Conservation (phyloP, 1,140 invertebrate genomes). For the Solenopsis invicta region DNA sequence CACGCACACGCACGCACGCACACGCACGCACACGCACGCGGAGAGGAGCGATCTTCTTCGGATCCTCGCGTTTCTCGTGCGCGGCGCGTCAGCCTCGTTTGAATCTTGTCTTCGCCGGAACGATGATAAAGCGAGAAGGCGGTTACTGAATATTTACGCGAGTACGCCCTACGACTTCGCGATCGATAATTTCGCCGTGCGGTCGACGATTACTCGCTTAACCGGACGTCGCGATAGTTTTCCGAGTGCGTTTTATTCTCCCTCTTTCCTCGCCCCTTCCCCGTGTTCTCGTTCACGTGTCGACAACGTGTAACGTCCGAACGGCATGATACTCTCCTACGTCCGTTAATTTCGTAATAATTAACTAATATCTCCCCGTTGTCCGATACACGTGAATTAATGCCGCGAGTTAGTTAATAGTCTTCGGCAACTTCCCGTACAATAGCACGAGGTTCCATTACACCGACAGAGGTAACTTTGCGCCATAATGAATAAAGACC, state of each 20-base stretch:
- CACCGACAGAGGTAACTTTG: conserved; percentile 45
- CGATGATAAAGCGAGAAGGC: conserved; percentile 66
- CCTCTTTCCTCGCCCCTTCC: not conserved
- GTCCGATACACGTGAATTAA: conserved; percentile 55
- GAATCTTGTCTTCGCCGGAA: conserved; percentile 63
- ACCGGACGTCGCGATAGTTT: conserved; percentile 35
- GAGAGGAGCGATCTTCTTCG: conserved; percentile 13
- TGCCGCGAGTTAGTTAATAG: conserved; percentile 53
- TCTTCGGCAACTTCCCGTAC: conserved; percentile 51
- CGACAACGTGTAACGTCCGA: conserved; percentile 13
- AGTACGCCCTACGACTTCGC: conserved; percentile 31
- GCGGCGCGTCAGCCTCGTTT: conserved; percentile 68
- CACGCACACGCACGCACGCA: no score
- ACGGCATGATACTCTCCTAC: not conserved
- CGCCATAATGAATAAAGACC: conserved; percentile 47
- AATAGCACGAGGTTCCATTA: conserved; percentile 50
- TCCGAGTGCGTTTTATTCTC: conserved; percentile 38
- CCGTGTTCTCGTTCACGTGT: not conserved
- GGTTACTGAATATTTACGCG: conserved; percentile 74
- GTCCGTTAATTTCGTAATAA: conserved; percentile 50
- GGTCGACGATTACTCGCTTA: conserved; percentile 35
- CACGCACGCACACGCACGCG: not conserved
- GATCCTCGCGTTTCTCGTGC: conserved; percentile 52
- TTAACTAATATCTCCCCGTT: conserved; percentile 59
- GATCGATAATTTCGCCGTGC: conserved; percentile 54